Evolutionary conservation across 64 coral and sea anemone species (phyloP), one percentile per base, ranked within the genome.

Genomic region (Stichodactyla helianthus): DNA sequence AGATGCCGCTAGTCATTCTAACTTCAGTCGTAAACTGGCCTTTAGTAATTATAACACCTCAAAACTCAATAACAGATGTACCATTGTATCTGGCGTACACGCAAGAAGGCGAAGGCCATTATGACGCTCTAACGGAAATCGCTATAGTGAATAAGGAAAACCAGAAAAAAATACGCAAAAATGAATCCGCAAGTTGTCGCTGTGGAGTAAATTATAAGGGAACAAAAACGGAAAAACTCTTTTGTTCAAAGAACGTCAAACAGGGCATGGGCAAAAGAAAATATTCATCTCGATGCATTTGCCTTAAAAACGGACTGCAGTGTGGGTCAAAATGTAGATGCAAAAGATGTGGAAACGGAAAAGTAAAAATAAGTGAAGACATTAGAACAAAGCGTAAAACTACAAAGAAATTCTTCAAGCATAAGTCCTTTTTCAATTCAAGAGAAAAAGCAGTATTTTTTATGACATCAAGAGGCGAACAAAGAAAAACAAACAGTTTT

Each of bases 41-140:
- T 84, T 60, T 59, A 14, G 51, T 59, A 25, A 84, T 84, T 53
- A 26, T 84, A 60, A 59, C 82, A n/a, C 82, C 82, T 18, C 13
- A 84, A 84, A 44, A 2, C 1, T 44, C 35, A 44, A 44, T 44
- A 64, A 16, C 61, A 64, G 61, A 64, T 20, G 20, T 16, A 16
- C 61, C 61, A 64, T 64, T 64, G 61, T 44, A 44, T 44, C 28
- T 31, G 1, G 90, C 90, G 22, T 92, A 82, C 54, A 92, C 82
- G 59, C 90, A 92, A 82, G 57, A 62, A 71, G 85, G 90, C 50
- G 53, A 44, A 57, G 77, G 77, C 1, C 77, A 85, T 85, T 85
- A 85, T 60, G 83, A 85, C 59, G 83, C 52, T 56, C n/a, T 85
- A 28, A 60, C 83, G 60, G 12, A 59, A 23, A 56, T 0, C 20